Base-by-base conservation (phyloP, 2,888 invertebrate species). In the Heliconius ismenius region DNA sequence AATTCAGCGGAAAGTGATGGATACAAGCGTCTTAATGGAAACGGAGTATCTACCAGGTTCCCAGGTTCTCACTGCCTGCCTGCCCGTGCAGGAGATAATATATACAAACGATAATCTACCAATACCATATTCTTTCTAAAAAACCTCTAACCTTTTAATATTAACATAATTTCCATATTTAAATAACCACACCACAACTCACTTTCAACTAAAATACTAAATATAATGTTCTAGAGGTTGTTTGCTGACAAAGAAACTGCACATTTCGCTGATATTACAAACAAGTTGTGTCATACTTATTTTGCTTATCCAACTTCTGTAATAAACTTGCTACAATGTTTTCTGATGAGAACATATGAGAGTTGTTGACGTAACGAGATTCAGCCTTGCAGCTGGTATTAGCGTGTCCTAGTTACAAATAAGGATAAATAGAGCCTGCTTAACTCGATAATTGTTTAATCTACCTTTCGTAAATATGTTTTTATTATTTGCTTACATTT, bases 241-340 rank as follows among this genome's bases (percentile, higher is more conserved):
- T 70, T 70, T 36, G 70, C 32, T 70, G 32, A 70, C 32, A 70
- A 70, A 70, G 54, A 70, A 67, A 58, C 32, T 70, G 32, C 58
- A 58, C 32, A 70, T 70, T 70, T 70, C n/a, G 70, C 32, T 70
- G 58, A n/a, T 70, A 70, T 69, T 70, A 70, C 58, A 70, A 24
- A 13, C 70, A 36, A 70, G 54, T 70, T 58, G 58, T 70, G 70
- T 70, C 70, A 70, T 70, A 70, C 32, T 70, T 58, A 70, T 70
- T 70, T 70, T 70, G 70, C 70, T 70, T 70, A 58, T 70, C 58
- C 58, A 58, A 70, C 54, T 70, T 70, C n/a, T 32, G 24, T 70
- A 70, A 70, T 70, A 70, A 70, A 58, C n/a, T 58, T 58, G 58
- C 32, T 58, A 70, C 58, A 58, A 58, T 70, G 70, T 70, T 58